Conservation (phyloP, 2,888 invertebrate species). For the Helobdella robusta region DNA sequence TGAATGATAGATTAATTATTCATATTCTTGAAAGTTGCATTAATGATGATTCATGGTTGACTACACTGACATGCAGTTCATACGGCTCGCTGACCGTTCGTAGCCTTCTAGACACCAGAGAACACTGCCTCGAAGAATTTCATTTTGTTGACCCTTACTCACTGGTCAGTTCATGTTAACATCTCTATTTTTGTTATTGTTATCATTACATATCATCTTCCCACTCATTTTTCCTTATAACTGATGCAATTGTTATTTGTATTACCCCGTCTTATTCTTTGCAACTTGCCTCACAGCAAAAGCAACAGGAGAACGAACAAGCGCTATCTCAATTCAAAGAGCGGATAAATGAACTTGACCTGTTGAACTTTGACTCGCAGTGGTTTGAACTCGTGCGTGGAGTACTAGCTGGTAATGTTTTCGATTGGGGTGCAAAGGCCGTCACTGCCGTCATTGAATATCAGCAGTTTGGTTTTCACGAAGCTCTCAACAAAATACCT, state of each 20-base stretch:
- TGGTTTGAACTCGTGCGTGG: slow-evolving; percentile 54
- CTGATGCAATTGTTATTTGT: background rate
- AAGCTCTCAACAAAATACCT: slow-evolving; percentile 73
- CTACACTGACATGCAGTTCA: slow-evolving; percentile 51
- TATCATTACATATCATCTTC: background rate
- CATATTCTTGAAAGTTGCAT: no score
- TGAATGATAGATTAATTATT: no score
- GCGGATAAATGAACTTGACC: slow-evolving; percentile 64
- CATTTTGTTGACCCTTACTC: slow-evolving; percentile 79
- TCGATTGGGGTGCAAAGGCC: slow-evolving; percentile 93
- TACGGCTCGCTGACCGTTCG: slow-evolving; percentile 77
- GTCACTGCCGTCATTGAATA: slow-evolving; percentile 71
- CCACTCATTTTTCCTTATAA: background rate
- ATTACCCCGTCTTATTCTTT: background rate
- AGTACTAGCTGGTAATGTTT: slow-evolving; percentile 76
- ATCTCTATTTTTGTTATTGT: background rate
- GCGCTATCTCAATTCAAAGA: slow-evolving; percentile 64
- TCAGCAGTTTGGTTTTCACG: slow-evolving; percentile 63
- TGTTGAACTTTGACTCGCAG: slow-evolving; percentile 52
- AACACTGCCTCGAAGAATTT: slow-evolving; percentile 77
- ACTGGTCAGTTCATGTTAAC: slow-evolving; percentile 49
- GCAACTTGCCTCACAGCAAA: slow-evolving; percentile 58
- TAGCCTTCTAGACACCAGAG: slow-evolving; percentile 78
- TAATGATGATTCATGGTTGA: background rate
- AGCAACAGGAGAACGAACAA: slow-evolving; percentile 72